Evolutionary conservation across 2,888 invertebrate genomes (phyloP).

Genomic region (Caenorhabditis sinica): DNA sequence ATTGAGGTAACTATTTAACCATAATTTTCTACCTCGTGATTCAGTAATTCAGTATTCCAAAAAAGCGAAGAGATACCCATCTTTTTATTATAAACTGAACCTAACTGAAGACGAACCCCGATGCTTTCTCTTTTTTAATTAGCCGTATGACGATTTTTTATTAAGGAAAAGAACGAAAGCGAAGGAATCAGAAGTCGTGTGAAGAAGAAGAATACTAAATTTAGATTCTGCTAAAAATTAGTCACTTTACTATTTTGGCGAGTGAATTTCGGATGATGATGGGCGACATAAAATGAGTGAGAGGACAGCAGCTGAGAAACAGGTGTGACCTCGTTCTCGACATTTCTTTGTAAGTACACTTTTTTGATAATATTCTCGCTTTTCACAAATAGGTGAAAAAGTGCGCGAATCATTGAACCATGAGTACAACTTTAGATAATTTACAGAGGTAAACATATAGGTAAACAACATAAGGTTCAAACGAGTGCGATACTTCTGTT

Average conservation of each 20-base stretch:
- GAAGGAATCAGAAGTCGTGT: background rate
- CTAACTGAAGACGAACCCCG: background rate
- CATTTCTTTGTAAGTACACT: constrained; percentile 21
- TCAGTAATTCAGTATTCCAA: constrained; percentile 35
- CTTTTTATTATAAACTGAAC: constrained; percentile 20
- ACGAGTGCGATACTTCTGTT: background rate
- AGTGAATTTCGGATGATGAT: constrained; percentile 21
- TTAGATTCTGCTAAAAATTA: constrained; percentile 7
- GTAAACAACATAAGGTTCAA: constrained; percentile 36
- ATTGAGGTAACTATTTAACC: constrained; percentile 26
- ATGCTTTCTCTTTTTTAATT: constrained; percentile 42
- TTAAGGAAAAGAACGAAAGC: constrained; percentile 3
- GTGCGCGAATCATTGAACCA: constrained; percentile 20
- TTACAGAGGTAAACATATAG: constrained; percentile 24
- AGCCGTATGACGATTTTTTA: constrained; percentile 39
- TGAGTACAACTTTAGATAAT: constrained; percentile 19
- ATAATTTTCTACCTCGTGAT: constrained; percentile 29
- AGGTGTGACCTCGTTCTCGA: constrained; percentile 55
- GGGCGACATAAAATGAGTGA: constrained; percentile 9
- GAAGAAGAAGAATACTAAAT: no score
- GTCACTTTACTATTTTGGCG: constrained; percentile 20
- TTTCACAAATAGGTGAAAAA: background rate
- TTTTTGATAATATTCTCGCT: background rate
- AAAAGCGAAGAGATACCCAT: constrained; percentile 36
- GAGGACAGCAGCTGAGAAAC: constrained; percentile 55